Evolutionary conservation across 2,797 vertebrate species (phyloP).

Genomic region (Parambassis ranga): DNA sequence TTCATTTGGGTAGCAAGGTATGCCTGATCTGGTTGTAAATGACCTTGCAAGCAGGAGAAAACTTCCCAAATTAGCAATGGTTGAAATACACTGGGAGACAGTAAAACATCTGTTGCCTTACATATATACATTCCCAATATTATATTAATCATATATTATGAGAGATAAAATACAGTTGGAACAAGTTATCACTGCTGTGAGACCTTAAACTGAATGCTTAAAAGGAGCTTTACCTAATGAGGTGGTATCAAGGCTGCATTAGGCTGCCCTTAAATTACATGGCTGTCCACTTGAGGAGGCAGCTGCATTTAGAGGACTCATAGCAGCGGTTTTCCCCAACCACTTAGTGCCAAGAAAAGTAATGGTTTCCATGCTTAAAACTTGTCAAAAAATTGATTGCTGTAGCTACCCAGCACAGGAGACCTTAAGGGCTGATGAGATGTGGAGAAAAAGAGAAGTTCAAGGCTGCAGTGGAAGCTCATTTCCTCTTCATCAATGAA

Average conservation of each 20-base stretch:
- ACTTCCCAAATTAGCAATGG: neutral
- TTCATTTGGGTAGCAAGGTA: neutral
- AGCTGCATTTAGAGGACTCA: constrained; percentile 45
- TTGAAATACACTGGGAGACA: too few species aligned
- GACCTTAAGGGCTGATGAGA: constrained; percentile 43
- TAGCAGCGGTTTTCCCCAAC: constrained; percentile 13
- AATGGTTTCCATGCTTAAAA: constrained; percentile 39
- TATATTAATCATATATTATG: too few species aligned
- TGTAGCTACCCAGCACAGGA: constrained; percentile 9
- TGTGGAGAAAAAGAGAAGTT: constrained; percentile 36
- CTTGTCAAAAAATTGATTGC: constrained; percentile 43
- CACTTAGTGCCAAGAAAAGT: constrained; percentile 53
- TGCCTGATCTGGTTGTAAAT: neutral
- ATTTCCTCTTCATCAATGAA: constrained; percentile 39
- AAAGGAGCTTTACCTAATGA: constrained; percentile 56
- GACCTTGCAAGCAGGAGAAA: neutral
- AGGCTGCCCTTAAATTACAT: constrained; percentile 49
- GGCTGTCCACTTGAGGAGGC: constrained; percentile 28
- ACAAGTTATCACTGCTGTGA: constrained; percentile 26
- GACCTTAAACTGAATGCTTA: constrained; percentile 19
- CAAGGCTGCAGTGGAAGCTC: constrained; percentile 40
- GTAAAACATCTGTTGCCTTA: too few species aligned
- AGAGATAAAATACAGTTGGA: constrained; percentile 4
- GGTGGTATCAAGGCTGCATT: constrained; percentile 46
- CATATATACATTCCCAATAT: too few species aligned